Evolutionary conservation across 2,113 vertebrate species (phyloP).

Genomic region (Bufo gargarizans): DNA sequence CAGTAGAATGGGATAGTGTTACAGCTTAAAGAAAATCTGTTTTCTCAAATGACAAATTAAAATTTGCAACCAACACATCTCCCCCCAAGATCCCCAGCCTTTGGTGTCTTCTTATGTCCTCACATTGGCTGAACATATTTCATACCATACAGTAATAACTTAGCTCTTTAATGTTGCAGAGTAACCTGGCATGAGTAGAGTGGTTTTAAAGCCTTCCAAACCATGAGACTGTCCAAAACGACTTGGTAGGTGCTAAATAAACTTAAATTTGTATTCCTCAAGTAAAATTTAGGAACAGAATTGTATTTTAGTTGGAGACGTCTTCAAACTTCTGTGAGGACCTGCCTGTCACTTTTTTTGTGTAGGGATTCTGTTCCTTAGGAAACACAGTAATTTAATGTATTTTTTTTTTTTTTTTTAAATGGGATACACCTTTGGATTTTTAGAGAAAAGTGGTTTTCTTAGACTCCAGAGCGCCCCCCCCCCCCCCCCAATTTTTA

Average conservation of each 20-base stretch:
- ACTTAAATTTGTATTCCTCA: slow-evolving; percentile 64
- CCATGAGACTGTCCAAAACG: slow-evolving; percentile 57
- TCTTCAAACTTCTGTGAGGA: neutral
- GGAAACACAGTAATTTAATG: neutral
- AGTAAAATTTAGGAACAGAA: slow-evolving; percentile 58
- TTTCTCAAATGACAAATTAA: neutral
- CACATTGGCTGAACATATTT: neutral
- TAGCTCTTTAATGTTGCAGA: slow-evolving; percentile 15
- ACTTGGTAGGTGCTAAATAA: slow-evolving; percentile 64
- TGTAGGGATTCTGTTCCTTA: neutral
- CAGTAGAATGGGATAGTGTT: neutral
- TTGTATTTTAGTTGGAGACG: neutral
- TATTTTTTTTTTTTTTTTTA: neutral
- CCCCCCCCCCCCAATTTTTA: no score
- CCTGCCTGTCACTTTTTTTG: neutral
- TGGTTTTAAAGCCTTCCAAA: slow-evolving; percentile 60
- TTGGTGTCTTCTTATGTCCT: slow-evolving; percentile 8
- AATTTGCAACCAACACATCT: neutral
- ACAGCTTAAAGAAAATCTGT: neutral
- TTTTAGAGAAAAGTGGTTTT: neutral
- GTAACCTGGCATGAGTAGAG: slow-evolving; percentile 38
- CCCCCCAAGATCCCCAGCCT: neutral
- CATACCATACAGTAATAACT: neutral
- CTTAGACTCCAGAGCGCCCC: no score
- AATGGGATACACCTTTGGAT: neutral